Evolutionary conservation across 2,113 vertebrate genomes (phyloP).

Genomic region (Chaetura pelagica): DNA sequence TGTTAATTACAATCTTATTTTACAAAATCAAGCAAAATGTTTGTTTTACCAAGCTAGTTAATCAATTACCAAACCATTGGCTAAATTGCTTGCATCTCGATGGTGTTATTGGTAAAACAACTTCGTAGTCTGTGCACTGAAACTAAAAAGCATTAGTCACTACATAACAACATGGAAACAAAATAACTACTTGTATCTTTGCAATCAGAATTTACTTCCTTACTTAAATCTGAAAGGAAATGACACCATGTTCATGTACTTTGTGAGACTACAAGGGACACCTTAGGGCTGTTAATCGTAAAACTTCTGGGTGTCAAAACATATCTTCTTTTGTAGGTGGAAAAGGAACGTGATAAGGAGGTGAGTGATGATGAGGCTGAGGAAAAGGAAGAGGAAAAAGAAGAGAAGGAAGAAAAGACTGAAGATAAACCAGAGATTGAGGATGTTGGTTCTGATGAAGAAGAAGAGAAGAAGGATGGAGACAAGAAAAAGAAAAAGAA

Average conservation of each 20-base stretch:
- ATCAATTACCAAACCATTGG: fast-evolving
- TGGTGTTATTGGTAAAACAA: fast-evolving
- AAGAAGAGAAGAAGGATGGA: conserved; percentile 83
- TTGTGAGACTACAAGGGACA: fast-evolving
- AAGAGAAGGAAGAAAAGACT: conserved; percentile 72
- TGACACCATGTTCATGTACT: fast-evolving
- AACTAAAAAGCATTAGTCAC: fast-evolving
- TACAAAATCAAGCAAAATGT: fast-evolving
- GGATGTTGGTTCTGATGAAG: conserved; percentile 86
- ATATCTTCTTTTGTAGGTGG: conserved; percentile 60
- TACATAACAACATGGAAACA: fast-evolving
- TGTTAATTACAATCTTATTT: fast-evolving
- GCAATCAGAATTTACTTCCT: fast-evolving
- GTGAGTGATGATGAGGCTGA: conserved; percentile 88
- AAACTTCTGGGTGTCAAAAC: fast-evolving
- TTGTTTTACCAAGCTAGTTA: fast-evolving
- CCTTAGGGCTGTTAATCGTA: fast-evolving
- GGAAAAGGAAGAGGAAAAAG: conserved; percentile 83
- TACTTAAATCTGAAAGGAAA: neutral
- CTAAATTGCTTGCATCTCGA: fast-evolving
- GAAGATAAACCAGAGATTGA: conserved; percentile 87
- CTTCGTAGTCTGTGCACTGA: fast-evolving
- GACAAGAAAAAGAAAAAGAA: conserved; percentile 85
- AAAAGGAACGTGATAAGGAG: conserved; percentile 87
- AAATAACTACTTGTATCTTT: fast-evolving